Percentiles rank a stretch among this genome's conserved stretches.
These are phyloP conservation scores for Nannoperca obscura DNA, from an alignment of 2,797 vertebrate species.

Conservation along the genomic window DNA sequence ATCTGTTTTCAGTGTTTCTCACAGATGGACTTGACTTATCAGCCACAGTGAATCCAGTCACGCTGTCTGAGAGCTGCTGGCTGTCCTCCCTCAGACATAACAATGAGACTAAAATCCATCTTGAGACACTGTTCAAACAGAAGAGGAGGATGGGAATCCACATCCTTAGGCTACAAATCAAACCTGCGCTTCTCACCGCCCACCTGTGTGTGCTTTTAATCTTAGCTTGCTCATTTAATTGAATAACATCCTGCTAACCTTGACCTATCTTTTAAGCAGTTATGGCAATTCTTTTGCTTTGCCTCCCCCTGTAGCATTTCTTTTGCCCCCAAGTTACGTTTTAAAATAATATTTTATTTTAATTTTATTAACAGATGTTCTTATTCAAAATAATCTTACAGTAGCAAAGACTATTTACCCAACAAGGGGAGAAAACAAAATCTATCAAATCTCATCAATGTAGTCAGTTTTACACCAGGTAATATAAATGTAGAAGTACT, in stretches of 20 bases:
- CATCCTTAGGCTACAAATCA: conserved; percentile 21
- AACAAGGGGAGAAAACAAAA: background rate
- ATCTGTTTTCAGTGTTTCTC: conserved; percentile 4
- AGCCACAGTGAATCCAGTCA: conserved; percentile 36
- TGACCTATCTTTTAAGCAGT: background rate
- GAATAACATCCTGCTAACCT: background rate
- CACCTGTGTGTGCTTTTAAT: background rate
- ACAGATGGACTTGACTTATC: conserved; percentile 27
- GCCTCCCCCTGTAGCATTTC: background rate
- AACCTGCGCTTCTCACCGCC: conserved; percentile 20
- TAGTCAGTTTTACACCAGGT: background rate
- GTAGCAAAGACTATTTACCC: background rate
- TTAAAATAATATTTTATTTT: background rate
- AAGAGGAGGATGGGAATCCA: conserved; percentile 17
- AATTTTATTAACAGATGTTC: background rate
- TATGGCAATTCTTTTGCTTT: conserved; percentile 6
- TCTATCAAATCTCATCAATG: background rate
- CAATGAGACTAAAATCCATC: conserved; percentile 55
- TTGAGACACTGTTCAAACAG: conserved; percentile 46
- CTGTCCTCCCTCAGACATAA: conserved; percentile 45
- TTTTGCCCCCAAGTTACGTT: background rate
- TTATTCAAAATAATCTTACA: conserved; percentile 8
- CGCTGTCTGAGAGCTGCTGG: conserved; percentile 25
- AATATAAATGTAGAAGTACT: conserved; percentile 35
- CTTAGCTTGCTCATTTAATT: background rate